Conservation (phyloP, 2,113 vertebrate species). For the Pachyramphus minor region DNA sequence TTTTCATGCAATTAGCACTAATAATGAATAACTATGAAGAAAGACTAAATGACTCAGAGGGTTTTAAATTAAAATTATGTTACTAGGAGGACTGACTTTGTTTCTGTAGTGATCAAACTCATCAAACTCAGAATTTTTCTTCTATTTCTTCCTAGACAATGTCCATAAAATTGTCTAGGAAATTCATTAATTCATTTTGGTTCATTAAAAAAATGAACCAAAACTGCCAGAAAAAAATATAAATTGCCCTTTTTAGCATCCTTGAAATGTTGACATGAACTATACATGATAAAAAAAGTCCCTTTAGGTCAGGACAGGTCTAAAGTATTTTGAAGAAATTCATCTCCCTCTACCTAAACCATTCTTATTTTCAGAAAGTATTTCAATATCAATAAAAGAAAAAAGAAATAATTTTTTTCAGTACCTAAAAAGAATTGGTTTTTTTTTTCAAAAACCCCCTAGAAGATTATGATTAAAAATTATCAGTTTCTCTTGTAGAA, state of each 20-base stretch:
- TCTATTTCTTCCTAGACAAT: neutral
- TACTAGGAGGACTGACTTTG: neutral
- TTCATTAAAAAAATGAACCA: neutral
- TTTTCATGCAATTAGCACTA: neutral
- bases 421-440: rapidly evolving
- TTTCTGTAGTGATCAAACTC: neutral
- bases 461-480: neutral
- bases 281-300: neutral
- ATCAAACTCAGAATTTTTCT: too few relatives aligned
- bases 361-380: neutral
- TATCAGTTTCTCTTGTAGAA: neutral
- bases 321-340: neutral
- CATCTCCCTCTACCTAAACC: neutral
- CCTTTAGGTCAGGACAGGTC: neutral
- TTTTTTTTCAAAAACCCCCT: neutral
- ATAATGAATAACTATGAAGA: neutral
- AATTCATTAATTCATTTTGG: too few relatives aligned
- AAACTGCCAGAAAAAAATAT: neutral
- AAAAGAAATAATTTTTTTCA: rapidly evolving
- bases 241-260: neutral
- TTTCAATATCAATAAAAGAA: neutral
- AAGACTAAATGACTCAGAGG: neutral
- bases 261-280: neutral
- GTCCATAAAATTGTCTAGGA: too few relatives aligned
- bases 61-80: neutral